Evolutionary conservation across 2,888 invertebrate species (phyloP).

Genomic region (Monopis laevigella): DNA sequence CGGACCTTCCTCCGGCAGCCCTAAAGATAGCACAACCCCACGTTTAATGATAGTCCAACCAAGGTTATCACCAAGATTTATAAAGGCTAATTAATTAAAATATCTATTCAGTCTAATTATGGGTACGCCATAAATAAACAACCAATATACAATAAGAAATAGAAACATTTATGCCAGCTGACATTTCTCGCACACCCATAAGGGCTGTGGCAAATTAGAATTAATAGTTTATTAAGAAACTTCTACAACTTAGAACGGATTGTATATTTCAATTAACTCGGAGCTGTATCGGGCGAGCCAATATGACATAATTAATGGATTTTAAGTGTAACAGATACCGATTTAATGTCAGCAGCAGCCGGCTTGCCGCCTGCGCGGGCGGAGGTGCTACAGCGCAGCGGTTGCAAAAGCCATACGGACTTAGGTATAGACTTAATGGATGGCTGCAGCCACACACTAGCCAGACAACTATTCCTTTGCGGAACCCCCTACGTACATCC

Average conservation of each 20-base stretch:
- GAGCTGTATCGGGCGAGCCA: slow-evolving; percentile 28
- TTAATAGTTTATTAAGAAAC: slow-evolving; percentile 51
- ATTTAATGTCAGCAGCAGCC: slow-evolving; percentile 48
- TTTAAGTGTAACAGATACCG: slow-evolving; percentile 53
- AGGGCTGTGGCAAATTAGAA: slow-evolving; percentile 42
- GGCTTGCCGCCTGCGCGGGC: slow-evolving; percentile 49
- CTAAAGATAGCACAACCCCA: slow-evolving; percentile 28
- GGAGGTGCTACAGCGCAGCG: slow-evolving; percentile 17
- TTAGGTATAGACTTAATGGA: slow-evolving; percentile 17
- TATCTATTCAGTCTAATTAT: no score
- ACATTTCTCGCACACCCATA: slow-evolving; percentile 16
- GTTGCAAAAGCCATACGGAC: slow-evolving; percentile 47
- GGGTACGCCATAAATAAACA: no score
- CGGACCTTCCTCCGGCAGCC: slow-evolving; percentile 57
- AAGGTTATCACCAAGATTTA: no score
- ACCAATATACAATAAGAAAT: slow-evolving; percentile 7
- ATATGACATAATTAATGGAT: slow-evolving; percentile 58
- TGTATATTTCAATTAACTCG: slow-evolving; percentile 44
- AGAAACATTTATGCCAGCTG: slow-evolving; percentile 8
- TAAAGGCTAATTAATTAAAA: no score
- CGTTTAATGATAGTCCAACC: no score
- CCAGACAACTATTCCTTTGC: slow-evolving; percentile 50
- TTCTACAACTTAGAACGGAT: slow-evolving; percentile 38
- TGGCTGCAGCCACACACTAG: slow-evolving; percentile 20
- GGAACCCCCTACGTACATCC: slow-evolving; percentile 64